These are phyloP conservation scores for Caenorhabditis wallacei DNA, from an alignment of 2,888 invertebrate genomes.

Conservation along the genomic window DNA sequence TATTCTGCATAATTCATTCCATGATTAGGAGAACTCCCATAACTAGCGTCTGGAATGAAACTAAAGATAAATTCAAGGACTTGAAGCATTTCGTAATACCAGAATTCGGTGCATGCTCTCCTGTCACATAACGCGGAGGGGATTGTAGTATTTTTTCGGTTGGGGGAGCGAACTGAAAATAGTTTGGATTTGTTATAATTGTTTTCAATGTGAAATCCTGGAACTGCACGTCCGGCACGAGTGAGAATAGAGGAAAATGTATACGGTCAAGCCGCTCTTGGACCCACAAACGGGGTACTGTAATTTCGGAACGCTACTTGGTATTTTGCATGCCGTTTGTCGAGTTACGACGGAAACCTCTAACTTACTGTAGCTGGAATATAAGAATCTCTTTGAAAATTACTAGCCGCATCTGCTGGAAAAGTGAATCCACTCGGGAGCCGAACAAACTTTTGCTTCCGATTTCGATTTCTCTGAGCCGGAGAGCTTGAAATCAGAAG, in stretches of 20 bases:
- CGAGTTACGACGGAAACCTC: no score
- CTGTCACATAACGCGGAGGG: conserved; percentile 48
- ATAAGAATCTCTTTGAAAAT: conserved; percentile 59
- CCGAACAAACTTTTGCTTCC: conserved; percentile 60
- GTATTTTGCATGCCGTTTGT: no score
- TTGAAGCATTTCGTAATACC: no score
- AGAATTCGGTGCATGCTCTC: conserved; percentile 14
- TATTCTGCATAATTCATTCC: conserved; percentile 52
- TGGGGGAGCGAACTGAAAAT: conserved; percentile 54
- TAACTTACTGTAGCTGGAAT: conserved; percentile 44
- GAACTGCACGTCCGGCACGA: no score
- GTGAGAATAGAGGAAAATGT: no score
- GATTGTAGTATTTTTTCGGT: conserved; percentile 42
- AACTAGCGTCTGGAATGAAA: background rate
- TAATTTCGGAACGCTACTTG: no score
- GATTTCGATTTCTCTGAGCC: conserved; percentile 41
- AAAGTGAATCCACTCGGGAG: conserved; percentile 60
- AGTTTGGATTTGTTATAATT: background rate
- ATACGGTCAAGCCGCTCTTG: no score
- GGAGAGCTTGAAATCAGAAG: conserved; percentile 31
- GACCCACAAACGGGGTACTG: no score
- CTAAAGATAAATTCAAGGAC: no score
- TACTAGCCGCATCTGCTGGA: conserved; percentile 57
- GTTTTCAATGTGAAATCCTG: no score
- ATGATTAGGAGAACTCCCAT: conserved; percentile 3